These are phyloP conservation scores for Carduelis carduelis DNA, from an alignment of 2,797 vertebrate genomes.

Conservation along the genomic window DNA sequence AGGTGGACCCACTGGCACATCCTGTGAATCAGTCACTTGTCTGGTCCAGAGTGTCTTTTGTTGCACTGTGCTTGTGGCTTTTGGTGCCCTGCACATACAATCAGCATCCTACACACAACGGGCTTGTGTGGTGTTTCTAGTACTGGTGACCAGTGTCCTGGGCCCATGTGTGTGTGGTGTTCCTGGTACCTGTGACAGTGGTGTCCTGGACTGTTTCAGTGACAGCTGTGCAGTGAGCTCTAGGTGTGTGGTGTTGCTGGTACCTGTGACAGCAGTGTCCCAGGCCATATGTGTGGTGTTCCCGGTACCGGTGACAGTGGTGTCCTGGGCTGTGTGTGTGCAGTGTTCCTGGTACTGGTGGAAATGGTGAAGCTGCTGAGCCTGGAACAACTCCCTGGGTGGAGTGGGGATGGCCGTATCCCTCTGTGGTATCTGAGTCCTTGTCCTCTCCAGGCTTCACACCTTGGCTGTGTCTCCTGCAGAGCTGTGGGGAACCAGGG, in stretches of 20 bases:
- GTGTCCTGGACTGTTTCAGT: neutral
- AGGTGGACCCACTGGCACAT: neutral
- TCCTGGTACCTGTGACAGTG: rapidly evolving
- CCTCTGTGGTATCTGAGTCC: neutral
- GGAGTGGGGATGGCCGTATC: neutral
- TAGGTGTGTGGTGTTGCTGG: neutral
- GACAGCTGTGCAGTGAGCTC: neutral
- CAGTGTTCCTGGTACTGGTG: neutral
- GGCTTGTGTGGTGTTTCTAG: rapidly evolving
- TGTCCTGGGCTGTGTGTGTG: neutral
- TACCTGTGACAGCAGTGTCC: rapidly evolving
- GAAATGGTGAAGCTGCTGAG: neutral
- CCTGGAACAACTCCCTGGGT: neutral
- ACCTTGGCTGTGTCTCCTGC: neutral
- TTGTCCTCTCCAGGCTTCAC: neutral
- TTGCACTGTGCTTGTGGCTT: rapidly evolving
- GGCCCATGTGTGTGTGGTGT: neutral
- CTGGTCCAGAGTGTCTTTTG: neutral
- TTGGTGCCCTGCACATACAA: rapidly evolving
- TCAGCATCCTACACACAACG: rapidly evolving
- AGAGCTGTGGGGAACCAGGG: neutral
- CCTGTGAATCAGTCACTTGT: neutral
- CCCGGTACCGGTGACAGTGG: rapidly evolving
- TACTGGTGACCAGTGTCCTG: neutral
- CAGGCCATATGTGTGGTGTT: neutral